Evolutionary conservation across 2,113 vertebrate species (phyloP).

Genomic region (Ursus arctos): DNA sequence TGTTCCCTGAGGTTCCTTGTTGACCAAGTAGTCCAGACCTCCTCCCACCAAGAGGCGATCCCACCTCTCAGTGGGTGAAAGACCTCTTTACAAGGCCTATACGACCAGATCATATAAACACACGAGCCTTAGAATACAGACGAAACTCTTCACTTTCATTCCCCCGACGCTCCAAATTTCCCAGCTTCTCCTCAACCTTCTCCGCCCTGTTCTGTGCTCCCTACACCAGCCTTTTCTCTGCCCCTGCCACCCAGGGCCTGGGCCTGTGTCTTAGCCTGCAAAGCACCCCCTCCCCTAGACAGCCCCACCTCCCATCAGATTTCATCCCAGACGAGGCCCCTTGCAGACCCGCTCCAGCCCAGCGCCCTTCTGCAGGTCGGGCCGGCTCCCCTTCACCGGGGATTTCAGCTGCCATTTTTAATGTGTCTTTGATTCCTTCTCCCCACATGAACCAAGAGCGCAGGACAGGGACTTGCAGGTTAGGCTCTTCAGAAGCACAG

Average conservation of each 20-base stretch:
- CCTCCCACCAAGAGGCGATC: fast-evolving
- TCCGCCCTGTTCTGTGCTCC: neutral
- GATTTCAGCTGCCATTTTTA: neutral
- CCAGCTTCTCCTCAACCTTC: neutral
- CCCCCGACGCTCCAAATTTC: neutral
- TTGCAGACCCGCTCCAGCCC: neutral
- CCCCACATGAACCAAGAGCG: neutral
- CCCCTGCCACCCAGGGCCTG: neutral
- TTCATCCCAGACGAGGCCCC: neutral
- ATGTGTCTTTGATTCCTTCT: neutral
- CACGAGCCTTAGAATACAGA: neutral
- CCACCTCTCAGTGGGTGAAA: neutral
- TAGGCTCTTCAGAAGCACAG: neutral
- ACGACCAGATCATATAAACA: neutral
- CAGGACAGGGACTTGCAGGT: fast-evolving
- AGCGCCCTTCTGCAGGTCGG: neutral
- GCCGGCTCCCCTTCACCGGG: neutral
- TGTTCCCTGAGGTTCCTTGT: neutral
- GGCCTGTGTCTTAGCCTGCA: neutral
- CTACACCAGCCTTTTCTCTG: neutral
- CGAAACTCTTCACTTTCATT: neutral
- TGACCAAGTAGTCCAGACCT: neutral
- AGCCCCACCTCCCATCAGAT: fast-evolving
- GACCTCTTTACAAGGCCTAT: neutral
- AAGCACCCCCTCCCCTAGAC: neutral